phyloP scores from a whole-genome alignment of 2,797 vertebrate genomes.

The Acomys russatus region DNA sequence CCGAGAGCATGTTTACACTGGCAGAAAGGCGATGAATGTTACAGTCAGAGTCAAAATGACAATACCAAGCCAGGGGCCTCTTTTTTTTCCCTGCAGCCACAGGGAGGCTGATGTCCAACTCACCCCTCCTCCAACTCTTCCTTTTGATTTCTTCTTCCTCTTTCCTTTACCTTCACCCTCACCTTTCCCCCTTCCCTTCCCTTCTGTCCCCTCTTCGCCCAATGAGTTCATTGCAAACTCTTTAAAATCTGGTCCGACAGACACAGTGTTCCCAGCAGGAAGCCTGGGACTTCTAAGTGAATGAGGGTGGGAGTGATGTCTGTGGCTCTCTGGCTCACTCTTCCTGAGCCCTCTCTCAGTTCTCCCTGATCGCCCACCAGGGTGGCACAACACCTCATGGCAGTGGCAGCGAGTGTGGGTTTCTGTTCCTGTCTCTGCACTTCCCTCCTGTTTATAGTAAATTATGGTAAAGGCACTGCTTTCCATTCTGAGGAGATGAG shows the following conservation, averaged over 20 bases:
- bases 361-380: background rate
- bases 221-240: background rate
- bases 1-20: background rate
- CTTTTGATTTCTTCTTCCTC: background rate
- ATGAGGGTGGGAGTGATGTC: too few species aligned
- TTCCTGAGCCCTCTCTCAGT: background rate
- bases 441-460: background rate
- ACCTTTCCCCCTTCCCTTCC: too few species aligned
- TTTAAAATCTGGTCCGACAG: background rate
- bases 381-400: background rate
- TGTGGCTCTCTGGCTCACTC: background rate
- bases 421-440: constrained; percentile 26
- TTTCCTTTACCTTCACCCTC: too few species aligned
- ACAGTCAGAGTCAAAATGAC: background rate
- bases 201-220: too few species aligned
- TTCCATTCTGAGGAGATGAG: background rate
- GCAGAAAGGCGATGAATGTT: background rate
- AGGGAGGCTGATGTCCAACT: too few species aligned
- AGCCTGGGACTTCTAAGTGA: background rate
- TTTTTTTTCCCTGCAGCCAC: background rate
- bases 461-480: background rate
- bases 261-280: background rate
- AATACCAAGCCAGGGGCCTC: background rate
- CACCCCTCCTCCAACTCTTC: background rate
- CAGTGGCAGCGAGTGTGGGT: background rate